These are phyloP conservation scores for Harpagifer antarcticus DNA, from an alignment of 2,797 vertebrate genomes.

Conservation along the genomic window DNA sequence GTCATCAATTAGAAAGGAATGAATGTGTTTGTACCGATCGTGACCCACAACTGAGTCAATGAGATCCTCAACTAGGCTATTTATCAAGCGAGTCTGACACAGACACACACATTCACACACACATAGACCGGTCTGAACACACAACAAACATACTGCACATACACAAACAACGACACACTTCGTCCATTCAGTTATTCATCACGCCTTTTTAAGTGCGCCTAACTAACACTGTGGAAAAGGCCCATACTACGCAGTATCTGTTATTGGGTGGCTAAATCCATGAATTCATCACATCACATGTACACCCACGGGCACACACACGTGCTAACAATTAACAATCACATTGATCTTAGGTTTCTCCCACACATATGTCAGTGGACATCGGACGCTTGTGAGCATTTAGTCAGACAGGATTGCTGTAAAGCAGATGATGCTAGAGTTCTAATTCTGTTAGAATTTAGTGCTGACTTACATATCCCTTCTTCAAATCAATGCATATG, in stretches of 20 bases:
- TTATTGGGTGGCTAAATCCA: constrained; percentile 52
- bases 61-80: constrained; percentile 63
- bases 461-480: constrained; percentile 65
- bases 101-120: not conserved
- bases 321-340: constrained; percentile 68
- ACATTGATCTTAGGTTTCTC: constrained; percentile 70
- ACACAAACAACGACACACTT: not conserved
- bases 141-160: too few species aligned
- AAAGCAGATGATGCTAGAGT: constrained; percentile 48
- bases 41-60: constrained; percentile 63
- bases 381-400: constrained; percentile 68
- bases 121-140: not conserved
- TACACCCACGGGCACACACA: too few species aligned
- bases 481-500: constrained; percentile 59
- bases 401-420: constrained; percentile 53
- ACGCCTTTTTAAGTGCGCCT: constrained; percentile 34
- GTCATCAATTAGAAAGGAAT: constrained; percentile 59
- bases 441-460: constrained; percentile 56
- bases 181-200: constrained; percentile 14
- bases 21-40: constrained; percentile 56
- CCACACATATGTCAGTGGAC: constrained; percentile 60
- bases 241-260: constrained; percentile 43
- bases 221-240: constrained; percentile 41
- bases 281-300: constrained; percentile 57
- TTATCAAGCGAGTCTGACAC: constrained; percentile 54